Percentiles rank a stretch among this genome's conserved stretches.
phyloP scores from a whole-genome alignment of 2,113 vertebrate species.

The Chiloscyllium plagiosum region DNA sequence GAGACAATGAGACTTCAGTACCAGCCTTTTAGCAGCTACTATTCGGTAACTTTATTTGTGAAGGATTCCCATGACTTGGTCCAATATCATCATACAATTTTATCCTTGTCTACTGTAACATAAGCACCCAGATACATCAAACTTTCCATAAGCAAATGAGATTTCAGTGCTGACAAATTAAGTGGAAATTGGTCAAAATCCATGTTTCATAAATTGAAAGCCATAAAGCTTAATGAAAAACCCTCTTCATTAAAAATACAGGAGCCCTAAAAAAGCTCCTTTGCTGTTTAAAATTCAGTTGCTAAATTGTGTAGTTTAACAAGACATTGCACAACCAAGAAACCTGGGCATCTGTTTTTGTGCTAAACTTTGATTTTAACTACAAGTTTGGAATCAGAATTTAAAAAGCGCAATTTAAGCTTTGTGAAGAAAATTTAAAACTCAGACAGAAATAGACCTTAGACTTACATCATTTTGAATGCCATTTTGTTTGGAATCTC shows the following conservation, averaged over 20 bases:
- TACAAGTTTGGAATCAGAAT: background rate
- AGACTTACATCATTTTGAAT: background rate
- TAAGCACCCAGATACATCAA: background rate
- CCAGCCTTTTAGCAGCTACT: background rate
- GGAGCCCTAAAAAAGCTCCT: background rate
- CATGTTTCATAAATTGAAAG: background rate
- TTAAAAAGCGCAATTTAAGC: background rate
- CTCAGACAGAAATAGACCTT: background rate
- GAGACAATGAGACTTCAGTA: background rate
- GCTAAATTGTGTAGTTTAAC: background rate
- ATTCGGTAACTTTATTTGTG: background rate
- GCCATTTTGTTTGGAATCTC: background rate
- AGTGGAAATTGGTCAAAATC: constrained; percentile 31
- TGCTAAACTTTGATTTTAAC: background rate
- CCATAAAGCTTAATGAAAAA: background rate
- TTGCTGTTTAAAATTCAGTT: background rate
- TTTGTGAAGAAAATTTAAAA: background rate
- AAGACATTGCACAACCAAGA: background rate
- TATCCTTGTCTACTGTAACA: background rate
- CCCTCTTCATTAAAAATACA: background rate
- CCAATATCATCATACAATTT: background rate
- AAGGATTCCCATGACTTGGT: background rate
- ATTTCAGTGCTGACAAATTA: constrained; percentile 9
- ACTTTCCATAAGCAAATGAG: constrained; percentile 22
- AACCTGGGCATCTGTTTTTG: background rate